Evolutionary conservation across 2,797 vertebrate species (phyloP).

Genomic region (Sebastes diaconus): DNA sequence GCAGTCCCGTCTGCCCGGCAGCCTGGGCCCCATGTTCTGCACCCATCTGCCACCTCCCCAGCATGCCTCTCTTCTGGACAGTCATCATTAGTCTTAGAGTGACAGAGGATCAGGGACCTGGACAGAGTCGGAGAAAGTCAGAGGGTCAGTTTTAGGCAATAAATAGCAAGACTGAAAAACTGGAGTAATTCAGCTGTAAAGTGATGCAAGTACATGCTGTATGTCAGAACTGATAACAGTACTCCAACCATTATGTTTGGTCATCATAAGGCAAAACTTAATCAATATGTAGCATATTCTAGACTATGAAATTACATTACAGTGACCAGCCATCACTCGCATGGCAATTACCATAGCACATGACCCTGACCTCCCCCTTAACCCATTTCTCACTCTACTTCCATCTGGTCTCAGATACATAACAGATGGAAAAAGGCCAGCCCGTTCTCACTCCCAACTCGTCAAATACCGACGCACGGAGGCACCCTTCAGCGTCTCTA

Average conservation of each 20-base stretch:
- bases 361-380: background rate
- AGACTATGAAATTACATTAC: background rate
- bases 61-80: slow-evolving; percentile 81
- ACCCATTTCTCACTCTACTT: background rate
- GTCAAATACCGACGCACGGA: background rate
- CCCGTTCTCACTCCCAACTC: background rate
- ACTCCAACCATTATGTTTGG: background rate
- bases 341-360: background rate
- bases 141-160: background rate
- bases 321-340: background rate
- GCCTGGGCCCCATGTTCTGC: slow-evolving; percentile 49
- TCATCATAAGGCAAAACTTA: background rate
- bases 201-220: background rate
- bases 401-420: background rate
- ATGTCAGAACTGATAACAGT: background rate
- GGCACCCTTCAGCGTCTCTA: background rate
- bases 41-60: slow-evolving; percentile 68
- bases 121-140: slow-evolving; percentile 59
- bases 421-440: background rate
- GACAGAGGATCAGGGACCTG: slow-evolving; percentile 91
- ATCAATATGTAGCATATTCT: background rate
- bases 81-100: slow-evolving; percentile 86
- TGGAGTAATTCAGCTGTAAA: background rate
- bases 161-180: background rate
- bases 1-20: background rate